Evolutionary conservation across 1,140 invertebrate genomes (phyloP).

Genomic region (Lasioglossum baleicum): DNA sequence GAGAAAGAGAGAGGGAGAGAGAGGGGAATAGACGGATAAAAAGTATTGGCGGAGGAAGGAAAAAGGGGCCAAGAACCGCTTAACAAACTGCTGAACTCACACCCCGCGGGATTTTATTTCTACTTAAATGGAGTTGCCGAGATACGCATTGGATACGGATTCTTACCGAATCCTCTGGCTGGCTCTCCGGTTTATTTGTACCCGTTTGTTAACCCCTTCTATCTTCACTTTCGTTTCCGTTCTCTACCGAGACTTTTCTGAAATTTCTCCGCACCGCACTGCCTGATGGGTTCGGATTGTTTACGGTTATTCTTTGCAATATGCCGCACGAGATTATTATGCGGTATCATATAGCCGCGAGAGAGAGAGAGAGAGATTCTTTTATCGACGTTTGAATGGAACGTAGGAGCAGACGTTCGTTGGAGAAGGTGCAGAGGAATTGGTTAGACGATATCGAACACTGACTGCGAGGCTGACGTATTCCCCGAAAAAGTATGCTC

Average conservation of each 20-base stretch:
- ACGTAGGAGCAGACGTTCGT: too few species aligned
- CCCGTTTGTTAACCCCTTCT: constrained; percentile 47
- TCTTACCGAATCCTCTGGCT: constrained; percentile 50
- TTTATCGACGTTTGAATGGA: too few species aligned
- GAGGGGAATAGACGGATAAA: constrained; percentile 46
- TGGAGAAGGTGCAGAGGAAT: too few species aligned
- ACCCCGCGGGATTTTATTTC: constrained; percentile 76
- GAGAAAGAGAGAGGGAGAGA: background rate
- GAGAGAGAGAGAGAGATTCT: too few species aligned
- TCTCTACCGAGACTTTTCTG: background rate
- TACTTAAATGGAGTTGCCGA: constrained; percentile 74
- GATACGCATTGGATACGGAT: constrained; percentile 72
- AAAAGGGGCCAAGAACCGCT: constrained; percentile 61
- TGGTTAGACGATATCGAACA: too few species aligned
- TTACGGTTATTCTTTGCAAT: background rate
- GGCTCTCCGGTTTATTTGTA: constrained; percentile 53
- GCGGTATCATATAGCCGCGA: background rate
- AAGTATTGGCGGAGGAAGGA: constrained; percentile 44
- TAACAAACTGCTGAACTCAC: constrained; percentile 79
- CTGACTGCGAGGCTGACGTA: too few species aligned
- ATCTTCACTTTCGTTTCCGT: background rate
- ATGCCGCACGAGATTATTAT: background rate
- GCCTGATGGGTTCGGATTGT: background rate
- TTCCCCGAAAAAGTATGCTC: too few species aligned
- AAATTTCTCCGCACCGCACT: constrained; percentile 6